These are phyloP conservation scores for Rousettus madagascariensis DNA, from an alignment of 2,797 vertebrate species.

Conservation along the genomic window DNA sequence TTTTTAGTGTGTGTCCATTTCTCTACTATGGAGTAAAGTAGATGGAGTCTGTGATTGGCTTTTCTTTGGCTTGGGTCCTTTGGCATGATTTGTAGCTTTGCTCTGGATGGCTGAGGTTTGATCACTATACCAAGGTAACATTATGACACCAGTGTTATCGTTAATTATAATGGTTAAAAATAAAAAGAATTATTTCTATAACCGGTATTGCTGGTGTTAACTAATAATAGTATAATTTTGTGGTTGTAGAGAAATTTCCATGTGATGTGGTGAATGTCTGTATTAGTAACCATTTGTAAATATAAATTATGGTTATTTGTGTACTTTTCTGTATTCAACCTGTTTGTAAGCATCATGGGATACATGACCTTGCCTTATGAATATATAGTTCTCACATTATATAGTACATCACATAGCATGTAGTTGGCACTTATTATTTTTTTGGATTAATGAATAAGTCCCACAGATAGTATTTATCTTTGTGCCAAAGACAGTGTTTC, in stretches of 20 bases:
- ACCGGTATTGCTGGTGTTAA: not conserved
- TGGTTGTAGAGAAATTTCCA: not conserved
- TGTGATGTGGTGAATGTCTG: not conserved
- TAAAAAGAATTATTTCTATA: not conserved
- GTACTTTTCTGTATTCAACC: not conserved
- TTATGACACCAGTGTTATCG: not conserved
- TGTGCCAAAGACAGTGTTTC: not conserved
- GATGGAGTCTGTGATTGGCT: not conserved
- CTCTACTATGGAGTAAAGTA: not conserved
- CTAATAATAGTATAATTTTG: not conserved
- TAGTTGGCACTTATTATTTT: not conserved
- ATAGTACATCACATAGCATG: not conserved
- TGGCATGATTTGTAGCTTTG: not conserved
- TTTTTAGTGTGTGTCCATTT: not conserved
- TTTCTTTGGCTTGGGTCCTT: not conserved
- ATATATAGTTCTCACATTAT: not conserved
- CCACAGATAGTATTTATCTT: not conserved
- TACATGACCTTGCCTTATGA: not conserved
- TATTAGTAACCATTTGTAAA: not conserved
- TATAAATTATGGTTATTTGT: not conserved
- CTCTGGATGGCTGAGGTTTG: not conserved
- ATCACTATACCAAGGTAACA: not conserved
- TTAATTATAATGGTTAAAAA: not conserved
- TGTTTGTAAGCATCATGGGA: not conserved
- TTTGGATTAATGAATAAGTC: not conserved